Evolutionary conservation across 2,797 vertebrate species (phyloP), one percentile per base, ranked within the genome.

Genomic region (Liasis olivaceus): DNA sequence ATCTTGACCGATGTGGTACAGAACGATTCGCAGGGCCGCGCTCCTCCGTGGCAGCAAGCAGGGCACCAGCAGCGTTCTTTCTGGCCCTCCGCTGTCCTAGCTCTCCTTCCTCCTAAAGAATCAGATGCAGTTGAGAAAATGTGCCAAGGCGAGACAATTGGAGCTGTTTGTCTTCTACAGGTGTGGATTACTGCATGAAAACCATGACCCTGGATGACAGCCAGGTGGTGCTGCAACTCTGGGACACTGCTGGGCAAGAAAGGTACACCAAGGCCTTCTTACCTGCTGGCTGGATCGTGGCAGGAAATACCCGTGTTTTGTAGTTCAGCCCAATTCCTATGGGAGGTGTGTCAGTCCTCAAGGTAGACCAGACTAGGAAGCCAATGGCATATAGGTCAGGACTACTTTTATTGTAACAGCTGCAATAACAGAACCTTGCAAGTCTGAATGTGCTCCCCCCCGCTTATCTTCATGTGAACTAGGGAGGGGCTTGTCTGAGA

Each of bases 201-300:
- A 99, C 98, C 0, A 96, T 99, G 93, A 95, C 88, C 0, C 98
- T 99, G 94, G 99, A 99, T 63, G 97, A 95, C 94, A 98, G 97
- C 77, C 98, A 96, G 95, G 98, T 99, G 94, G 99, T 98, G 0
- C 97, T 99, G 93, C 99, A 99, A 96, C 96, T 99, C 96, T 99
- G 99, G 99, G 99, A 99, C 94, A 99, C 99, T 0, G 99, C 99
- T 17, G 99, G 99, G 64, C 99, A 99, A 96, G 99, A 99, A 97
- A 97, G 98, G 99, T 98, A 93, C 47, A 2, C 36, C 9, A 20
- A 36, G 31, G 36, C 6, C 31, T 36, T 7, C 69, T 72, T 72
- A 72, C 20, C 15, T 7, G 9, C 72, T 24, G 36, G 36, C 20
- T 81, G 36, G 24, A 36, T 24, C 47, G 9, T 81, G 51, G 51